phyloP scores from a whole-genome alignment of 2,888 invertebrate genomes.

The Oscheius myriophilus region DNA sequence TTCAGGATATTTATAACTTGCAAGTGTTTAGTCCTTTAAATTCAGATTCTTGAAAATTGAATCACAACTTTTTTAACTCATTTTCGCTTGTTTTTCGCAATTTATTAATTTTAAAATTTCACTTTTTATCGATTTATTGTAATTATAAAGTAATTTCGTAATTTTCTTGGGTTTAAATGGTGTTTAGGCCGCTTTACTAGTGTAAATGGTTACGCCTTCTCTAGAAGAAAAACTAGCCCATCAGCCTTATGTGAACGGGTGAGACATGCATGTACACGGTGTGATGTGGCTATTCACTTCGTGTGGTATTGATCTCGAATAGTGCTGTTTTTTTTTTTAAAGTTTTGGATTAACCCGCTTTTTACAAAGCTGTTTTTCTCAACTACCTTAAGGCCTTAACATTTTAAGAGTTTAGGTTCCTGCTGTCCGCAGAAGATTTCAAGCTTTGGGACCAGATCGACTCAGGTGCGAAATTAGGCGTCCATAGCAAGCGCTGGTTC shows the following conservation, averaged over 20 bases:
- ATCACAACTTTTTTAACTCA: too few relatives aligned
- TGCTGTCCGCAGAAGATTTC: slow-evolving; percentile 36
- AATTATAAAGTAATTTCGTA: too few relatives aligned
- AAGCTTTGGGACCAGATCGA: slow-evolving; percentile 27
- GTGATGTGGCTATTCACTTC: too few relatives aligned
- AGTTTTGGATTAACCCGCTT: background rate
- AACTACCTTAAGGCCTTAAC: too few relatives aligned
- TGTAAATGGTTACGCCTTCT: slow-evolving; percentile 12
- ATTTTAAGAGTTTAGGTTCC: slow-evolving; percentile 37
- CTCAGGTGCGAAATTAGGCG: slow-evolving; percentile 28
- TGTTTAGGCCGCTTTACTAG: background rate
- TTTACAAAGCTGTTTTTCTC: too few relatives aligned
- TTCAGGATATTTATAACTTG: too few relatives aligned
- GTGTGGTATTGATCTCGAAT: slow-evolving; percentile 17
- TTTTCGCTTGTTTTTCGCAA: too few relatives aligned
- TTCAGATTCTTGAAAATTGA: too few relatives aligned
- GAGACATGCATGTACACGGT: background rate
- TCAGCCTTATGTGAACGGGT: slow-evolving; percentile 47
- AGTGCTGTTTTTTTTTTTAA: slow-evolving; percentile 1
- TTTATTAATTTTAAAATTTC: too few relatives aligned
- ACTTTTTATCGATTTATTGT: too few relatives aligned
- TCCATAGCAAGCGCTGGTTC: slow-evolving; percentile 42
- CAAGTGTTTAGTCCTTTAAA: too few relatives aligned
- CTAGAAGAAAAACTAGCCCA: slow-evolving; percentile 24
- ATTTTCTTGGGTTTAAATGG: too few relatives aligned